Base-by-base conservation (phyloP, 2,888 invertebrate genomes). In the Apocheima hispidaria region DNA sequence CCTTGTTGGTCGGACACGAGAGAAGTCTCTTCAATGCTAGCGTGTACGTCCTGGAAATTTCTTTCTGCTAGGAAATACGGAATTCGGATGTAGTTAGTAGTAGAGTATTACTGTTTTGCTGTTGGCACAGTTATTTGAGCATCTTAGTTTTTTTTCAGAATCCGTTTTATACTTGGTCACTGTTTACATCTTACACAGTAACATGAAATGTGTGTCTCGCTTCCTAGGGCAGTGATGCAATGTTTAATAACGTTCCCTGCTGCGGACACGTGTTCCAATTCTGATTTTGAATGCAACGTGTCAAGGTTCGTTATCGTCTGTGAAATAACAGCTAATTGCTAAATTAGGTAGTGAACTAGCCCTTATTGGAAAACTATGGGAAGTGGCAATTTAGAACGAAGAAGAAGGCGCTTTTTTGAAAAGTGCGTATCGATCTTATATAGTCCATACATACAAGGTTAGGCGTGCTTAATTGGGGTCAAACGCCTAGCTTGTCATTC, bases 161-260 rank as follows among this genome's bases (percentile, higher is more conserved):
- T 30, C 1, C 2, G 14, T 18, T 1, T 6, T 12, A 20, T 33
- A 10, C 33, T 35, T 21, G 23, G 40, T 38, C 16, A 33, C 61
- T 61, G 61, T 35, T 9, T 46, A 1, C 10, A 23, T 43, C 18
- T 5, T 61, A 44, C 20, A 61, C 12, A 16, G 21, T 18, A 41
- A 38, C 73, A 73, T 78, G 73, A 78, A 82, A 80, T 82, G 75
- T 75, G 72, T 72, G 72, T 72, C 74, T 71, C 65, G 70, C 74
- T 76, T 78, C 77, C 77, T 71, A 68, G 65, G 66, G 51, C 65
- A 66, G 62, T 70, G 70, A 70, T 70, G 70, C 68, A 70, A 70
- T 59, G 60, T 55, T 65, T 55, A 61, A 62, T 64, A 56, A 63
- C 58, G 43, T 55, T 59, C 55, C 57, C 66, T 63, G 38, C 59